Evolutionary conservation across 2,797 vertebrate species (phyloP).

Genomic region (Acrossocheilus wenchowensis): DNA sequence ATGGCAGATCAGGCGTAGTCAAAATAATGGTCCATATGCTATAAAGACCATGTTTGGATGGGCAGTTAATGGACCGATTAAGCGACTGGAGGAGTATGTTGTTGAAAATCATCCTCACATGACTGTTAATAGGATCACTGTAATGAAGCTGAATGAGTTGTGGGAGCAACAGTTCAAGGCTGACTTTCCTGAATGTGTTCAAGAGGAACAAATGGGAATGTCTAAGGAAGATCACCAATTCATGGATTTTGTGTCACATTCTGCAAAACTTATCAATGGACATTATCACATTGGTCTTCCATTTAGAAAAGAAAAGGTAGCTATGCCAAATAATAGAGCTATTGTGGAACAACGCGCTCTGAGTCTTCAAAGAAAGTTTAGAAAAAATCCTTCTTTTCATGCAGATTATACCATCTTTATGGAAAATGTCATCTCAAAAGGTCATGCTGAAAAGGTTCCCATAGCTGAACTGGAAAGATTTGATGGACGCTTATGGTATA

Average conservation of each 20-base stretch:
- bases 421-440: too few species aligned
- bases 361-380: neutral
- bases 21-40: neutral
- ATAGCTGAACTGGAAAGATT: neutral
- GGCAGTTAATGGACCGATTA: too few species aligned
- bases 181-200: neutral
- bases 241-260: neutral
- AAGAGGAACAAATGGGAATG: neutral
- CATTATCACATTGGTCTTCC: neutral
- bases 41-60: neutral
- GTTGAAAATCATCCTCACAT: neutral
- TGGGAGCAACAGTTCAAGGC: neutral
- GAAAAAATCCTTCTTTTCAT: neutral
- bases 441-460: slow-evolving; percentile 25
- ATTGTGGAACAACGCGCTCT: slow-evolving; percentile 15
- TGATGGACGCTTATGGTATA: slow-evolving; percentile 20
- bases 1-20: neutral
- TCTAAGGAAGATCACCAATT: neutral
- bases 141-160: neutral
- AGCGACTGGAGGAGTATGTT: neutral
- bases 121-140: neutral
- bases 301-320: neutral
- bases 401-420: slow-evolving; percentile 28
- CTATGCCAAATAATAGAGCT: slow-evolving; percentile 31
- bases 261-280: neutral